Conservation (phyloP, 2,888 invertebrate species). For the Physocephala rufipes region DNA sequence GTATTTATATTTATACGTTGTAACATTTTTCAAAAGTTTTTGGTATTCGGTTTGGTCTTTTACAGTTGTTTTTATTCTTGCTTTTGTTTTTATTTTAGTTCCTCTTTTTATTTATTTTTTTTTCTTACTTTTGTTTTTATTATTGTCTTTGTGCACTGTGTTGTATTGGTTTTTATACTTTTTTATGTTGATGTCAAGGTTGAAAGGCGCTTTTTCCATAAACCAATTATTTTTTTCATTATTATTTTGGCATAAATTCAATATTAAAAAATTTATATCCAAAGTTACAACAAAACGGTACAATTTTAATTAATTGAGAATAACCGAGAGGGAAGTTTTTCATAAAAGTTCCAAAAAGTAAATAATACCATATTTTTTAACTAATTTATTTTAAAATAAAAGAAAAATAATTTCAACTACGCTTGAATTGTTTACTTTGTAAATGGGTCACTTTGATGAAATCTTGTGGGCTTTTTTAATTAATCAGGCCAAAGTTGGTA, state of each 20-base stretch:
- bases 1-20: background rate
- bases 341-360: too few species aligned
- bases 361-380: too few species aligned
- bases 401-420: too few species aligned
- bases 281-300: background rate
- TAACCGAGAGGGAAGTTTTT: background rate
- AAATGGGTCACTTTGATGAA: background rate
- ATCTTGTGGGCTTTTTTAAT: background rate
- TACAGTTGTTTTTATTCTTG: background rate
- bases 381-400: too few species aligned
- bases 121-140: background rate
- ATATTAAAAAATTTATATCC: background rate
- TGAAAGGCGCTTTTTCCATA: constrained; percentile 9
- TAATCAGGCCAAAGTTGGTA: too few species aligned
- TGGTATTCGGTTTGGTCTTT: constrained; percentile 8
- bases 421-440: too few species aligned
- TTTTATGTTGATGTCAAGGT: constrained; percentile 34
- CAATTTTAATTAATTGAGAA: constrained; percentile 1
- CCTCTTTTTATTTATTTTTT: background rate
- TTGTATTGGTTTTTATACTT: too few species aligned
- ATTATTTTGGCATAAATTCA: background rate
- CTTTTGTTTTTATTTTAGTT: background rate
- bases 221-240: background rate
- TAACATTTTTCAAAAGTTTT: constrained; percentile 15
- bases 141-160: background rate